A percentile compares a stretch with the other conserved stretches of the same genome.
Conservation (phyloP, 2,797 vertebrate species). For the Labroides dimidiatus region DNA sequence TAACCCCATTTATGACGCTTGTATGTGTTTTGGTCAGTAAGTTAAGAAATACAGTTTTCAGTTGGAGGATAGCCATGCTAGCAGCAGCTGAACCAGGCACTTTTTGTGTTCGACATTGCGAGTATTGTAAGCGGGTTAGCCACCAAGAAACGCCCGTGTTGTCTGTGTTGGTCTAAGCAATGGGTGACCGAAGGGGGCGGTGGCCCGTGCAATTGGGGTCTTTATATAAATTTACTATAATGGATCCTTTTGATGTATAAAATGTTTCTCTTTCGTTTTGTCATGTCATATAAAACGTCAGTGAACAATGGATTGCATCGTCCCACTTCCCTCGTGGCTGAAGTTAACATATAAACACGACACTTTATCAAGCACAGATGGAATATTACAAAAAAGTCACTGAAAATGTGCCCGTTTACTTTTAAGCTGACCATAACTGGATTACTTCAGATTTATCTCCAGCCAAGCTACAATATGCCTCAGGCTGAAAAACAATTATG, state of each 20-base stretch:
- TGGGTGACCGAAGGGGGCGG: conserved; percentile 20
- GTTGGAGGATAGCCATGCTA: conserved; percentile 63
- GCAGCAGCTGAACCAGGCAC: conserved; percentile 27
- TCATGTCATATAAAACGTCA: background rate
- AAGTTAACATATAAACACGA: background rate
- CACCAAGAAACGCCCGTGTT: conserved; percentile 84
- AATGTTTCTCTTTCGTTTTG: rapidly evolving
- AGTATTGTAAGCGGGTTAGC: conserved; percentile 37
- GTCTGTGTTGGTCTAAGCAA: conserved; percentile 51
- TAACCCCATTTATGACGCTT: too few species aligned
- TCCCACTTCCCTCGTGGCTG: conserved; percentile 2
- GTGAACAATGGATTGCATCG: conserved; percentile 11
- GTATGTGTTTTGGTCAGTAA: background rate
- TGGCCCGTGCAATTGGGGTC: background rate
- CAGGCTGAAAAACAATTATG: background rate
- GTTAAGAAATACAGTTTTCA: background rate
- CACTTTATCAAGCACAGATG: background rate
- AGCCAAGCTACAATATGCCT: background rate
- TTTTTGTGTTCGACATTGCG: conserved; percentile 41
- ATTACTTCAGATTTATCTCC: background rate
- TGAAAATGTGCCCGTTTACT: conserved; percentile 22
- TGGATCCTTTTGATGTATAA: too few species aligned
- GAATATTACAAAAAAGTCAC: background rate
- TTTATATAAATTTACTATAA: background rate
- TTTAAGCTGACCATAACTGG: background rate